Conservation (phyloP, 2,888 invertebrate genomes). For the Keiferia lycopersicella region DNA sequence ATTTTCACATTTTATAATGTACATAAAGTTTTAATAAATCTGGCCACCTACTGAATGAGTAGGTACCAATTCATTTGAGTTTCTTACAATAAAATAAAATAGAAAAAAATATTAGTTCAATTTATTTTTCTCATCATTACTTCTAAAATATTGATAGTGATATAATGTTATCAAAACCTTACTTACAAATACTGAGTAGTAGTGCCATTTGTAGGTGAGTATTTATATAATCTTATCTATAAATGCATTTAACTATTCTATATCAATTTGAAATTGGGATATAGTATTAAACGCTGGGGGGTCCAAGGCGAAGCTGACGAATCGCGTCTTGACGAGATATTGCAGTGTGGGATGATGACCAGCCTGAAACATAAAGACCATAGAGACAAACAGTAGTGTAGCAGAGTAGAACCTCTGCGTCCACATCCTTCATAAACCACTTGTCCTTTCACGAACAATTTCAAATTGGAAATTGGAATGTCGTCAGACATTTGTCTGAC, state of each 20-base stretch:
- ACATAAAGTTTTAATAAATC: constrained; percentile 58
- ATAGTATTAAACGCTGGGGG: not conserved
- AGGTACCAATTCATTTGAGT: not conserved
- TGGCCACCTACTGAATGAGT: constrained; percentile 23
- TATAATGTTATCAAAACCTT: not conserved
- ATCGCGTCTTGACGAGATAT: constrained; percentile 71
- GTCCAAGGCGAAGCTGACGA: constrained; percentile 52
- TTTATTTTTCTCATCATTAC: constrained; percentile 6
- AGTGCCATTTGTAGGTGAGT: constrained; percentile 12
- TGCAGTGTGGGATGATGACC: constrained; percentile 61
- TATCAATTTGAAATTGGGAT: not conserved
- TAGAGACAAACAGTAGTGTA: too few species aligned
- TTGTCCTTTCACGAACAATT: too few species aligned
- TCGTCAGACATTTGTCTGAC: too few species aligned
- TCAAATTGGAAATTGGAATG: too few species aligned
- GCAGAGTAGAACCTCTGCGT: too few species aligned
- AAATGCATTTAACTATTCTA: constrained; percentile 1
- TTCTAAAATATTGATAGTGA: not conserved
- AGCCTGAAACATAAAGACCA: constrained; percentile 50
- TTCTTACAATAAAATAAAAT: not conserved
- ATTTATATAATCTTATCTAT: constrained; percentile 6
- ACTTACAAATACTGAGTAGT: constrained; percentile 11
- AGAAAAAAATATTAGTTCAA: not conserved
- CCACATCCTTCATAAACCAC: too few species aligned
- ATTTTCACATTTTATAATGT: constrained; percentile 57